Evolutionary conservation across 2,888 invertebrate species (phyloP).

Genomic region (Apamea anceps): DNA sequence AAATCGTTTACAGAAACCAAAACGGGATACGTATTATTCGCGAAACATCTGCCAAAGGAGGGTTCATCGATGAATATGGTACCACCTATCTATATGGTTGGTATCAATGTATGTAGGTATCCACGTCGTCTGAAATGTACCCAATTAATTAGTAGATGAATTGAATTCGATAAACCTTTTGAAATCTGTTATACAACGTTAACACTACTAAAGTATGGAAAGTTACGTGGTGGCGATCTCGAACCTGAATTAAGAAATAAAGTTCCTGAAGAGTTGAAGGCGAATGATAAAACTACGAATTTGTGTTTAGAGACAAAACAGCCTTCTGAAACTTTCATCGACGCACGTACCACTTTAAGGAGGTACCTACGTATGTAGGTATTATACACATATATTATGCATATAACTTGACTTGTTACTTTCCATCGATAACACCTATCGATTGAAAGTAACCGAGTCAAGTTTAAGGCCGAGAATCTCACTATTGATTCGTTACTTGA

Average conservation of each 20-base stretch:
- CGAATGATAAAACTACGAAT: constrained; percentile 48
- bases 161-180: constrained; percentile 8
- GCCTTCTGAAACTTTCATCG: constrained; percentile 45
- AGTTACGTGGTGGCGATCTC: constrained; percentile 29
- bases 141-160: constrained; percentile 23
- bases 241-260: constrained; percentile 40
- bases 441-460: not conserved
- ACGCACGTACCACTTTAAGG: not conserved
- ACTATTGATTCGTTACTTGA: not conserved
- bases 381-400: too few relatives aligned
- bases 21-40: constrained; percentile 13
- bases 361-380: too few relatives aligned
- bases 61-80: not conserved
- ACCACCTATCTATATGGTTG: not conserved
- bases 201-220: constrained; percentile 10
- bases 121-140: constrained; percentile 11
- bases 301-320: constrained; percentile 47
- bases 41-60: constrained; percentile 9
- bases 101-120: not conserved
- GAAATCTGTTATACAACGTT: constrained; percentile 1
- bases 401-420: too few relatives aligned
- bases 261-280: constrained; percentile 35
- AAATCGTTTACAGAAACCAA: constrained; percentile 34
- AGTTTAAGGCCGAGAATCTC: not conserved
- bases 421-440: not conserved